Evolutionary conservation across 2,113 vertebrate genomes (phyloP), one percentile per base, ranked within the genome.

Genomic region (Epinephelus cyanopodus): DNA sequence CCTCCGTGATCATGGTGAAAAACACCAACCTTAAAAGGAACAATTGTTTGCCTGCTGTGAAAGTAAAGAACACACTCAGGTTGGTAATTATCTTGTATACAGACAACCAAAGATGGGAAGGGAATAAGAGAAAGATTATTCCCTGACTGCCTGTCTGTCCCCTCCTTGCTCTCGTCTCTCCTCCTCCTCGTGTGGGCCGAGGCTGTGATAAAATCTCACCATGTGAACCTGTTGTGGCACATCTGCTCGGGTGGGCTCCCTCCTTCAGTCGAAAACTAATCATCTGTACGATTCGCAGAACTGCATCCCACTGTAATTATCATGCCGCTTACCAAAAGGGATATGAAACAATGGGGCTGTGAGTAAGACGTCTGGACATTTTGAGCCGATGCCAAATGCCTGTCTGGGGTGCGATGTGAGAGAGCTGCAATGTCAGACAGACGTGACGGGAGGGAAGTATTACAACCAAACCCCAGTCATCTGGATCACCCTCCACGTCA

Each of bases 311-410:
- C 87, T 76, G 81, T 92, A 92, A 93, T 93, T 87, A 93, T 85
- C 82, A 72, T 72, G 88, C 87, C 56, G 86, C 87, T 91, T 85
- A 90, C 90, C 75, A 78, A 89, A 85, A 87, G 86, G 91, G 88
- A 93, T 92, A 87, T 89, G 93, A 93, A 93, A 93, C 92, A 93
- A 93, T 93, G 87, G 84, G 79, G 72, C 93, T 94, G 92, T 94
- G 92, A 94, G 92, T 93, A 92, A 94, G 93, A 92, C 52, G 93
- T 94, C 93, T 94, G 92, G 93, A 94, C 90, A 82, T 92, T 92
- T 93, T 94, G 92, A 92, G 87, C 68, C 58, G 0, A 60, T 64
- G 93, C 93, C 93, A 93, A 93, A 91, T 89, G 92, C 92, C 92
- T 93, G 91, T 93, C 92, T 93, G 89, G 92, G 87, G 85, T 90